Percentiles rank a stretch among this genome's conserved stretches.
These are phyloP conservation scores for Campoletis raptor DNA, from an alignment of 2,888 invertebrate species.

Conservation along the genomic window DNA sequence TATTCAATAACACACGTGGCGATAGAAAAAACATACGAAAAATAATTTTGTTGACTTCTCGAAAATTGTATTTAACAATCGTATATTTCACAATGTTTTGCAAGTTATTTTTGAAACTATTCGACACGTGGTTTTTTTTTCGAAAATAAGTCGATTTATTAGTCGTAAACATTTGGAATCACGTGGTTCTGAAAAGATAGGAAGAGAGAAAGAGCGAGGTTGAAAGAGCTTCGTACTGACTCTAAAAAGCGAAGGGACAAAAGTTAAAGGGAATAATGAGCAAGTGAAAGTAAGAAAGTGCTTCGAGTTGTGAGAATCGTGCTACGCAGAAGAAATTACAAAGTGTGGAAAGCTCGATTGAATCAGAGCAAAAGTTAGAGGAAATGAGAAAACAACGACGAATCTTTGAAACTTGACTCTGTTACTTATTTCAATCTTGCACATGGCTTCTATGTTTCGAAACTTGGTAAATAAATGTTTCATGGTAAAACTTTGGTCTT, in stretches of 20 bases:
- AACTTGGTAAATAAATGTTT: slow-evolving; percentile 2
- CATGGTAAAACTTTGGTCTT: not conserved
- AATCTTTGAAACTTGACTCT: not conserved
- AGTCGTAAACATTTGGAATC: not conserved
- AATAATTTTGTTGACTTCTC: not conserved
- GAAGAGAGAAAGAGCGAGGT: not conserved
- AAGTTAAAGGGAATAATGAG: slow-evolving; percentile 32
- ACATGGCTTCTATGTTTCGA: not conserved
- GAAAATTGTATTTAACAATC: not conserved
- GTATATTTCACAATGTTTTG: not conserved
- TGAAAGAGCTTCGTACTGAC: slow-evolving; percentile 1
- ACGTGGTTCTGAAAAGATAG: slow-evolving; percentile 1
- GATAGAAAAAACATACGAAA: not conserved
- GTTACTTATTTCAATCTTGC: slow-evolving; percentile 12
- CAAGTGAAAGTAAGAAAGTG: slow-evolving; percentile 15
- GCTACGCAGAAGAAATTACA: not conserved
- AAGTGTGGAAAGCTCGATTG: slow-evolving; percentile 27
- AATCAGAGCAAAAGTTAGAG: slow-evolving; percentile 14
- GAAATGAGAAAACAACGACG: not conserved
- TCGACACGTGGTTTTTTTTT: not conserved
- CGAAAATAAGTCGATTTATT: not conserved
- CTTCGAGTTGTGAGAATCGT: slow-evolving; percentile 15
- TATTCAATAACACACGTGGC: not conserved
- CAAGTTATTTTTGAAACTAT: not conserved
- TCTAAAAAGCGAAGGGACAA: not conserved